Evolutionary conservation across 2,888 invertebrate species (phyloP).

Genomic region (Bombyx huttoni): DNA sequence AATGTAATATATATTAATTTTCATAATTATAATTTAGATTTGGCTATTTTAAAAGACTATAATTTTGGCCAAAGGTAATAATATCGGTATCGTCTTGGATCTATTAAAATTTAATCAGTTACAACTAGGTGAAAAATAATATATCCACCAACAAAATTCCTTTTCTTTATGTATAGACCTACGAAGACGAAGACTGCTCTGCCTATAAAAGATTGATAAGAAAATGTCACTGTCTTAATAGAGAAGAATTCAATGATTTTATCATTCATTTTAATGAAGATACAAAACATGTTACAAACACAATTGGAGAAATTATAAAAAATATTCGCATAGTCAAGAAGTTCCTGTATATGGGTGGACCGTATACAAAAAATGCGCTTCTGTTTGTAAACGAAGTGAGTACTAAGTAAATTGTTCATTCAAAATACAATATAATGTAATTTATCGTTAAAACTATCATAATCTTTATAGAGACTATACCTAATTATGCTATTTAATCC

Average conservation of each 20-base stretch:
- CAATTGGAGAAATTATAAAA: slow-evolving; percentile 52
- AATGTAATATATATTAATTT: too few species aligned
- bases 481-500: too few species aligned
- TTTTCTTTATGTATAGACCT: slow-evolving; percentile 13
- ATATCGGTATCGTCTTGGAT: too few species aligned
- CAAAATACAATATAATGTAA: too few species aligned
- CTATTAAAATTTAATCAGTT: too few species aligned
- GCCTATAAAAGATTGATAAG: slow-evolving; percentile 47
- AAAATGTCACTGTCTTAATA: slow-evolving; percentile 51
- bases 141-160: too few species aligned
- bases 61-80: too few species aligned
- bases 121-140: too few species aligned
- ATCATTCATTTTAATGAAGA: slow-evolving; percentile 55
- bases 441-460: too few species aligned
- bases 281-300: slow-evolving; percentile 36
- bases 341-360: slow-evolving; percentile 52
- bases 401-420: not conserved
- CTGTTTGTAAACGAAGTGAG: slow-evolving; percentile 49
- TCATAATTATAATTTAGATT: too few species aligned
- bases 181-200: slow-evolving; percentile 48
- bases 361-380: slow-evolving; percentile 43
- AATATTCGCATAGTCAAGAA: slow-evolving; percentile 52
- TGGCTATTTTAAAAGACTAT: too few species aligned
- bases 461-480: too few species aligned
- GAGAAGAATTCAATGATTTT: slow-evolving; percentile 45